Base-by-base conservation (phyloP, 2,888 invertebrate species). In the Folsomia candida region DNA sequence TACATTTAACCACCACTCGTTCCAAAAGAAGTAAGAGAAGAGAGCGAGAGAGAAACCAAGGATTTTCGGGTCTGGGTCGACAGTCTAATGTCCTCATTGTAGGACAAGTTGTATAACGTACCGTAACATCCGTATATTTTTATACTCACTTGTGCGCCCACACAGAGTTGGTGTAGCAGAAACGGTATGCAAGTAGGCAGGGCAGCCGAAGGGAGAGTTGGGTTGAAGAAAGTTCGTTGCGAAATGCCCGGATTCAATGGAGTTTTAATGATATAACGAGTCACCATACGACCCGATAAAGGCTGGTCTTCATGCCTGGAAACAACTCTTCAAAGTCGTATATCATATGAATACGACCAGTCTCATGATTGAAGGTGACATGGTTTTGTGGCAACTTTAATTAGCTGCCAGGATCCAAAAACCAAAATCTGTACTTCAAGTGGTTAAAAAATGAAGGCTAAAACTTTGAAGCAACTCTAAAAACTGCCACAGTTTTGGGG, bases 31-130 rank as follows among this genome's bases (percentile, higher is more conserved):
- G n/a, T n/a, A n/a, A n/a, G n/a, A n/a, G n/a, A n/a, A n/a, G n/a
- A n/a, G n/a, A n/a, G n/a, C n/a, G n/a, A 14, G 37, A 37, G 37
- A 37, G 14, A 37, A 68, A 68, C 73, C 69, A 66, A 70, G 20
- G 62, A 27, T 73, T 73, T 73, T 68, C 70, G 62, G 73, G 73
- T 73, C 73, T 73, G 73, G 73, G 73, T 73, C 73, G 73, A 51
- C 51, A 68, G 70, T 71, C 71, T 73, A 71, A 71, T 73, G 73
- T 71, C 73, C 73, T 37, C 27, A 60, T 62, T 68, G 60, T 57
- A 20, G 24, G 57, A n/a, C n/a, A 57, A 57, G 20, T 47, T n/a
- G 57, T 57, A 9, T 57, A 22, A 57, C n/a, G 6, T 14, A n/a
- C 57, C 57, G n/a, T 57, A 57, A 57, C 26, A 37, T 37, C 37